These are phyloP conservation scores for Pomatorhinus ruficollis DNA, from an alignment of 2,113 vertebrate species.

Conservation along the genomic window DNA sequence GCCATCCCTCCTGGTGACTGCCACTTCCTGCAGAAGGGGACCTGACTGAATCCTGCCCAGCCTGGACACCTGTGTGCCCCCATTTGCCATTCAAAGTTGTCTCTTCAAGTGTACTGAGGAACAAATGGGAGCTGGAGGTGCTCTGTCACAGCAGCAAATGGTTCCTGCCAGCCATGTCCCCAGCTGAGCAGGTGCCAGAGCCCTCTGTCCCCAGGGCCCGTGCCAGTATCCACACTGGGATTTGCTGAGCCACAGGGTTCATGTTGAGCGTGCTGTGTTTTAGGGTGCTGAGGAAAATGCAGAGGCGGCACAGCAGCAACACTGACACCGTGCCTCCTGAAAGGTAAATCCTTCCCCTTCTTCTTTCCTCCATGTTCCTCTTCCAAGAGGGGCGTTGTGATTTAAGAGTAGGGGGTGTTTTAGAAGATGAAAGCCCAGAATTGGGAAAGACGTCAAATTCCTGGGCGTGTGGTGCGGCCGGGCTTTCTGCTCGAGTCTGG, in stretches of 20 bases:
- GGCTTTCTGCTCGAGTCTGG: neutral
- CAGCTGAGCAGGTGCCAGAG: neutral
- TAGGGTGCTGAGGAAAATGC: conserved; percentile 91
- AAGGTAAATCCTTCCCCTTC: conserved; percentile 75
- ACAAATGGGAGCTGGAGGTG: neutral
- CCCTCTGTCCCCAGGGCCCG: neutral
- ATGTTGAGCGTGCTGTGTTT: conserved; percentile 77
- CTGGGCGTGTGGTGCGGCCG: neutral
- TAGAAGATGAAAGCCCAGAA: neutral
- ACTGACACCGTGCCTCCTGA: conserved; percentile 90
- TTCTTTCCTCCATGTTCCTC: neutral
- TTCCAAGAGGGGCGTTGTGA: neutral
- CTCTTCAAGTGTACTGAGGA: neutral
- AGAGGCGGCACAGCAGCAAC: conserved; percentile 98
- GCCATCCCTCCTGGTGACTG: neutral
- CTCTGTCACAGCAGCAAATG: neutral
- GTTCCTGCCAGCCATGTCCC: conserved; percentile 3
- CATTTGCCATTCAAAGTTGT: neutral
- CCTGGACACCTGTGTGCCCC: neutral
- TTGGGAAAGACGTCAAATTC: neutral
- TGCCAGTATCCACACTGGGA: neutral
- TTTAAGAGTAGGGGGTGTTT: neutral
- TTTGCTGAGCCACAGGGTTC: neutral
- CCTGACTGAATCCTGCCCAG: neutral
- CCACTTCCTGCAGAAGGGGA: neutral